Percentiles rank a stretch among this genome's conserved stretches.
phyloP scores from a whole-genome alignment of 2,888 invertebrate species.

The Drosophila ochracea region DNA sequence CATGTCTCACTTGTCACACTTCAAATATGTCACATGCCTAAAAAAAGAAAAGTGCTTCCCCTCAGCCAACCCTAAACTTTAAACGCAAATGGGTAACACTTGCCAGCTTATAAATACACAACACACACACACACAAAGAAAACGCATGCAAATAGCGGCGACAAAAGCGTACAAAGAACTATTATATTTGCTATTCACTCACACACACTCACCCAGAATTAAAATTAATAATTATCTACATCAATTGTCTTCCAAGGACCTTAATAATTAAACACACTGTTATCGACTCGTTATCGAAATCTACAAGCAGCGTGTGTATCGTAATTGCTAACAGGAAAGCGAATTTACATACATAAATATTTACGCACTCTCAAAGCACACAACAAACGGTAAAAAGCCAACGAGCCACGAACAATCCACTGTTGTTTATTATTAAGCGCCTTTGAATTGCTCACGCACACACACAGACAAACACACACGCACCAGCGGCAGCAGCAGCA shows the following conservation, averaged over 20 bases:
- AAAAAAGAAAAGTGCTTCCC: slow-evolving; percentile 25
- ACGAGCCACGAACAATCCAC: slow-evolving; percentile 10
- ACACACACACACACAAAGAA: slow-evolving; percentile 2
- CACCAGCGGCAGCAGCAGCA: slow-evolving; percentile 12
- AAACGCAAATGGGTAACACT: slow-evolving; percentile 42
- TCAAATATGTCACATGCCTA: background rate
- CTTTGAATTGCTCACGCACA: slow-evolving; percentile 22
- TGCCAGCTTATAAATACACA: slow-evolving; percentile 32
- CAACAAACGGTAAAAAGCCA: slow-evolving; percentile 15
- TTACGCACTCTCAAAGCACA: slow-evolving; percentile 23
- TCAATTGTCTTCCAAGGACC: slow-evolving; percentile 11
- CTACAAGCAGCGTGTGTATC: background rate
- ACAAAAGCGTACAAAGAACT: background rate
- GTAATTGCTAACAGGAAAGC: background rate
- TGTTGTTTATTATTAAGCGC: slow-evolving; percentile 28
- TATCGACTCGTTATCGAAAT: slow-evolving; percentile 30
- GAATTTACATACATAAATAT: slow-evolving; percentile 1
- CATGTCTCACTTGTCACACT: background rate
- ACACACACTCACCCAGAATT: background rate
- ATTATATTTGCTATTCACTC: background rate
- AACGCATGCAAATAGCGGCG: background rate
- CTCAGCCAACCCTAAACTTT: background rate
- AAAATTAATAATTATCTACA: background rate
- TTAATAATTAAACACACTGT: background rate
- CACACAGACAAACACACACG: slow-evolving; percentile 20